Evolutionary conservation across 2,888 invertebrate genomes (phyloP).

Genomic region (Athalia circularis): DNA sequence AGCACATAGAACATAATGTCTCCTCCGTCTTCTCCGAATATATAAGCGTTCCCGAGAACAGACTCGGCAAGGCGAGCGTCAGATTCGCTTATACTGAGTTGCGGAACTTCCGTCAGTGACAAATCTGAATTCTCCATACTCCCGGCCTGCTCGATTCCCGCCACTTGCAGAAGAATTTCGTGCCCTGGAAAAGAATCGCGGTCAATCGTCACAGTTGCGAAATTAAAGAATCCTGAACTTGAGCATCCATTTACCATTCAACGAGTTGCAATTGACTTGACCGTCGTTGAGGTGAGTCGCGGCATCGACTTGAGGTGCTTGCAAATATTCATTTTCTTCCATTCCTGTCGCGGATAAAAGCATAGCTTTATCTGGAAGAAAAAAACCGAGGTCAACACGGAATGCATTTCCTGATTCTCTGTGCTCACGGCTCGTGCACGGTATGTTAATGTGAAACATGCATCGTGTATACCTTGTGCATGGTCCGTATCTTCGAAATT

Average conservation of each 20-base stretch:
- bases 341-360: slow-evolving; percentile 36
- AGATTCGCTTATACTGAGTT: slow-evolving; percentile 56
- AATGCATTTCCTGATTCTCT: too few species aligned
- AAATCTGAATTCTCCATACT: slow-evolving; percentile 44
- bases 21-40: slow-evolving; percentile 57
- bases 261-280: slow-evolving; percentile 34
- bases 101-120: slow-evolving; percentile 53
- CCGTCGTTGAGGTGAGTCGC: slow-evolving; percentile 25
- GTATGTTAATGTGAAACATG: too few species aligned
- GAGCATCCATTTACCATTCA: slow-evolving; percentile 46
- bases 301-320: slow-evolving; percentile 18
- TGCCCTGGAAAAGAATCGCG: slow-evolving; percentile 41
- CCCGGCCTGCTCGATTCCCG: slow-evolving; percentile 48
- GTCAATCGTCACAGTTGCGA: too few species aligned
- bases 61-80: slow-evolving; percentile 54
- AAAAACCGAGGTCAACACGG: too few species aligned
- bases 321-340: slow-evolving; percentile 41
- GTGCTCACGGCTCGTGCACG: too few species aligned
- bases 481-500: slow-evolving; percentile 39
- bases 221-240: too few species aligned
- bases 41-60: slow-evolving; percentile 56
- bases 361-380: slow-evolving; percentile 19
- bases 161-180: slow-evolving; percentile 50
- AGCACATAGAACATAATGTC: slow-evolving; percentile 58
- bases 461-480: slow-evolving; percentile 23